Conservation (phyloP, 1,140 invertebrate species). For the Calosoma granatense region DNA sequence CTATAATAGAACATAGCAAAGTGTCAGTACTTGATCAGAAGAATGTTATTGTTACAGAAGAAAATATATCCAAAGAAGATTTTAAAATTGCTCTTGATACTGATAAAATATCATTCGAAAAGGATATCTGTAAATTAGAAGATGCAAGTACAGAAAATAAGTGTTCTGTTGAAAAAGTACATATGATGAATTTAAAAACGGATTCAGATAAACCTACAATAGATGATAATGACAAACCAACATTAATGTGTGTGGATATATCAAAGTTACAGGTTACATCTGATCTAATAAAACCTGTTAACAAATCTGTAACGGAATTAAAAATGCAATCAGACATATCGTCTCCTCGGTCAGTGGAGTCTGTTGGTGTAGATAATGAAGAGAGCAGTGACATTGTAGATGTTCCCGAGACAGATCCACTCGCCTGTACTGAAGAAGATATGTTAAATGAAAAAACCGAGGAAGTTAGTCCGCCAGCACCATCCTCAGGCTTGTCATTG, state of each 20-base stretch:
- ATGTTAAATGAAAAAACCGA: not conserved
- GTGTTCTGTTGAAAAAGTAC: no score
- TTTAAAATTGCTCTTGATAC: no score
- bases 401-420: slow-evolving; percentile 14
- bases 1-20: no score
- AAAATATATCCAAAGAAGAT: no score
- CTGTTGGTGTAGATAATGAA: not conserved
- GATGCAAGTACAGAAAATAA: no score
- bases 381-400: slow-evolving; percentile 8
- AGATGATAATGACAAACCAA: slow-evolving; percentile 22
- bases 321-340: not conserved
- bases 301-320: not conserved
- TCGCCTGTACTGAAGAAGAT: slow-evolving; percentile 10
- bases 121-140: no score
- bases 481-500: slow-evolving; percentile 9
- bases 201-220: slow-evolving; percentile 25
- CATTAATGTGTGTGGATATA: slow-evolving; percentile 13
- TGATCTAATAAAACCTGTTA: not conserved
- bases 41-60: no score
- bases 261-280: not conserved
- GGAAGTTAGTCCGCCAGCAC: not conserved
- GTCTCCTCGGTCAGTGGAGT: not conserved
- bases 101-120: no score
- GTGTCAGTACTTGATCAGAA: no score
- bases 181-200: slow-evolving; percentile 12